phyloP scores from a whole-genome alignment of 2,888 invertebrate genomes.

The Drosophila macrospina region DNA sequence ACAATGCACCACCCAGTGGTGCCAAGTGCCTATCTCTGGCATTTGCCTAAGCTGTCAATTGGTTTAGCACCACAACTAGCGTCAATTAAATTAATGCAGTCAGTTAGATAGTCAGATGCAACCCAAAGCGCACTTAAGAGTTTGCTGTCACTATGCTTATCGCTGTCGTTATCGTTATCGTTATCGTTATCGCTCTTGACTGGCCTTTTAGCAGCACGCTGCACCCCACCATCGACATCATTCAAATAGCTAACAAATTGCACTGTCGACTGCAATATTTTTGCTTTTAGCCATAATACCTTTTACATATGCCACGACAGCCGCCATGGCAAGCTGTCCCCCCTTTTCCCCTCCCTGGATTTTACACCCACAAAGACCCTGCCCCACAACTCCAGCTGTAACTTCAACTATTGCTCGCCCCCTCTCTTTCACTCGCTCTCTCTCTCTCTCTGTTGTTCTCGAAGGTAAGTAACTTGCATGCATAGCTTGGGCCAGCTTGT shows the following conservation, averaged over 20 bases:
- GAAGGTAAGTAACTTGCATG: conserved; percentile 73
- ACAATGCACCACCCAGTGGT: neutral
- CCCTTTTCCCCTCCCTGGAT: neutral
- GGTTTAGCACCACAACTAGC: conserved; percentile 28
- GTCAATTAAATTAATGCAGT: conserved; percentile 38
- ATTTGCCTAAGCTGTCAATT: conserved; percentile 41
- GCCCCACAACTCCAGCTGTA: neutral
- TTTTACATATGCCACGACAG: conserved; percentile 80
- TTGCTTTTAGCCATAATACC: conserved; percentile 81
- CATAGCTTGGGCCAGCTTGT: conserved; percentile 61
- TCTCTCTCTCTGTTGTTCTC: conserved; percentile 1
- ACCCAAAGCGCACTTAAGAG: conserved; percentile 47
- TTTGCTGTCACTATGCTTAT: no score
- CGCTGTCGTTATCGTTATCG: conserved; percentile 1
- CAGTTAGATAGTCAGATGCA: conserved; percentile 5
- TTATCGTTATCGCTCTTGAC: conserved; percentile 47
- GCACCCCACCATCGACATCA: conserved; percentile 72
- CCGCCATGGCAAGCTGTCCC: conserved; percentile 28
- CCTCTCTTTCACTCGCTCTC: neutral
- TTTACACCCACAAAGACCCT: neutral
- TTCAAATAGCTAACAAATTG: conserved; percentile 81
- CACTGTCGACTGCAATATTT: conserved; percentile 83
- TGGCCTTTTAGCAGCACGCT: conserved; percentile 32
- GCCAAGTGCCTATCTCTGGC: conserved; percentile 2
- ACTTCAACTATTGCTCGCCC: neutral